These are phyloP conservation scores for Callipepla californica DNA, from an alignment of 2,113 vertebrate genomes.

Conservation along the genomic window DNA sequence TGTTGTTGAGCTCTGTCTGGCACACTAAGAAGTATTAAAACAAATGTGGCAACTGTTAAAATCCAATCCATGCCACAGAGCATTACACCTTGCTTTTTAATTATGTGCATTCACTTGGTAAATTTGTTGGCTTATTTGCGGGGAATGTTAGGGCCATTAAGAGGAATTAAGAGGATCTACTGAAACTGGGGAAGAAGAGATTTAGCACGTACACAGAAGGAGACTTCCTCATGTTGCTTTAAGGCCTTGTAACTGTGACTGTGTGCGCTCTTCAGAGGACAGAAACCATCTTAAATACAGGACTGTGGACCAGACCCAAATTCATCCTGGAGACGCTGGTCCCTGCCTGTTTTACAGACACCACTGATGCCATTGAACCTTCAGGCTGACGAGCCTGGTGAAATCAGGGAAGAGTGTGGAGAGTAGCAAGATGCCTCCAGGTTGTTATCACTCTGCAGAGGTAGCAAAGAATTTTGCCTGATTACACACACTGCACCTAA, in stretches of 20 bases:
- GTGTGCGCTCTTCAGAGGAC: conserved; percentile 17
- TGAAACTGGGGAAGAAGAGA: conserved; percentile 35
- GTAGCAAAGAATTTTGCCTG: conserved; percentile 35
- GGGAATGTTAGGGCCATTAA: not conserved
- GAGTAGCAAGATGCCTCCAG: not conserved
- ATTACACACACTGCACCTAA: conserved; percentile 24
- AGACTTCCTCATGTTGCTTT: not conserved
- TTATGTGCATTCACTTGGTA: conserved; percentile 4
- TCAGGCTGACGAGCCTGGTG: not conserved
- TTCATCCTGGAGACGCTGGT: conserved; percentile 52
- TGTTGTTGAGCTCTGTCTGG: not conserved
- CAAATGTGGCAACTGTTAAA: not conserved
- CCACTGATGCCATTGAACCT: conserved; percentile 54
- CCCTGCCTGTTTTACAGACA: conserved; percentile 26
- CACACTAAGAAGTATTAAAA: not conserved
- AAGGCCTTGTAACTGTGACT: conserved; percentile 12
- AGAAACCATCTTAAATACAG: conserved; percentile 39
- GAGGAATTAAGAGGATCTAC: conserved; percentile 10
- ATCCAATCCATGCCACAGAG: not conserved
- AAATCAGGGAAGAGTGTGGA: conserved; percentile 28
- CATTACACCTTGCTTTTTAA: conserved; percentile 10
- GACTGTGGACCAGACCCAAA: conserved; percentile 43
- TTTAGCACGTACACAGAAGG: not conserved
- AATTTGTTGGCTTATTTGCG: not conserved
- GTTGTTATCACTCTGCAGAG: not conserved